Base-by-base conservation (phyloP, 2,888 invertebrate species). In the Cheiracanthium punctorium region DNA sequence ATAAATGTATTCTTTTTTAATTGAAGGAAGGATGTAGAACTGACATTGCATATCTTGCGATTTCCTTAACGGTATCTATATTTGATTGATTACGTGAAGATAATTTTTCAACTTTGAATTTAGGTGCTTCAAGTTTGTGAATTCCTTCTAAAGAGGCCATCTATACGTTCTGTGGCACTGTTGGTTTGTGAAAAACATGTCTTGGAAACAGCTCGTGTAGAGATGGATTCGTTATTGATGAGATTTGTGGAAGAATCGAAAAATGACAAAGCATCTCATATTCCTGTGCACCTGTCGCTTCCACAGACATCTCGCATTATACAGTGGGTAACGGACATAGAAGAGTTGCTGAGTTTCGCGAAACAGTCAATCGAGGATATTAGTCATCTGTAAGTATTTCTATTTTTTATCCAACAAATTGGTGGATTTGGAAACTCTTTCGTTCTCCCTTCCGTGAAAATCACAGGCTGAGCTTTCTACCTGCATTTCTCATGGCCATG, bases 61-160 rank as follows among this genome's bases (percentile, higher is more conserved):
- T n/a, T n/a, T n/a, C n/a, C n/a, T n/a, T n/a, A n/a, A n/a, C n/a
- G n/a, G n/a, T n/a, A n/a, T n/a, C n/a, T n/a, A n/a, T n/a, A n/a
- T n/a, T n/a, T n/a, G n/a, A n/a, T n/a, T n/a, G n/a, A n/a, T n/a
- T n/a, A n/a, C n/a, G n/a, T n/a, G n/a, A n/a, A n/a, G n/a, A n/a
- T n/a, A n/a, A n/a, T n/a, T n/a, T n/a, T n/a, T n/a, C n/a, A n/a
- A n/a, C n/a, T n/a, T n/a, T n/a, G n/a, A n/a, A n/a, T 58, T 5
- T 48, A 86, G 85, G 75, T 86, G 14, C 71, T 86, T 7, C 85
- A 80, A n/a, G 75, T 86, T 0, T 80, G 71, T 32, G 85, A 80
- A 30, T 86, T 80, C 24, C 65, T 86, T 14, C 33, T 86, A 20
- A 33, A 43, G n/a, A 69, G 85, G n/a, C 71, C 80, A 0, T 30